Evolutionary conservation across 2,888 invertebrate species (phyloP), one percentile per base, ranked within the genome.

Genomic region (Protophormia terraenovae): DNA sequence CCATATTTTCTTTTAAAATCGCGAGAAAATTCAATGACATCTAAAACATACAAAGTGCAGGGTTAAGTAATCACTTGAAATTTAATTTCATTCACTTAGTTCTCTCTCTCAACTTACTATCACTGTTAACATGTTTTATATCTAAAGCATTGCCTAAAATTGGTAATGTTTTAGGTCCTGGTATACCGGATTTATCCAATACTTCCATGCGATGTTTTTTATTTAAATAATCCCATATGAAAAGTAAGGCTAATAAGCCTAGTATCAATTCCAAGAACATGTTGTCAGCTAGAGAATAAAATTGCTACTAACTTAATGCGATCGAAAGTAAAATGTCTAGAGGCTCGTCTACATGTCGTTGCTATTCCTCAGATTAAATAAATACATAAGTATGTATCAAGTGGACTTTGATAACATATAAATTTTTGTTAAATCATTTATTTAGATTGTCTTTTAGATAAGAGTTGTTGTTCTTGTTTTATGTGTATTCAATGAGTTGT

Each of bases 1-100:
- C 92, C 92, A 73, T 88, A 91, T 69, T 73, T 83, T 58, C 24
- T 27, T 22, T 38, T 60, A 24, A 16, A 7, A 16, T 58, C 29
- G 1, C 2, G 3, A 3, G 10, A 12, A 12, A 27, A 16, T n/a
- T 41, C 45, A 19, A 72, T 41, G 3, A 45, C 14, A 29, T 60
- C 72, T 72, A 14, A 6, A 38, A 27, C 10, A 16, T 2, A 29
- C 4, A 53, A 3, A 14, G 4, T 14, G 24, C 1, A 14, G 4
- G 3, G 12, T n/a, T 14, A n/a, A 41, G 14, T n/a, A n/a, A 3
- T n/a, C n/a, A 38, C 6, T 35, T 10, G 35, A 14, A 14, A 0
- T 5, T n/a, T 62, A 10, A 35, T 62, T 62, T 55, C 10, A 27
- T n/a, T n/a, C n/a, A n/a, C n/a, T n/a, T n/a, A n/a, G 7, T 7